phyloP scores from a whole-genome alignment of 2,113 vertebrate genomes.

The Delphinus delphis region DNA sequence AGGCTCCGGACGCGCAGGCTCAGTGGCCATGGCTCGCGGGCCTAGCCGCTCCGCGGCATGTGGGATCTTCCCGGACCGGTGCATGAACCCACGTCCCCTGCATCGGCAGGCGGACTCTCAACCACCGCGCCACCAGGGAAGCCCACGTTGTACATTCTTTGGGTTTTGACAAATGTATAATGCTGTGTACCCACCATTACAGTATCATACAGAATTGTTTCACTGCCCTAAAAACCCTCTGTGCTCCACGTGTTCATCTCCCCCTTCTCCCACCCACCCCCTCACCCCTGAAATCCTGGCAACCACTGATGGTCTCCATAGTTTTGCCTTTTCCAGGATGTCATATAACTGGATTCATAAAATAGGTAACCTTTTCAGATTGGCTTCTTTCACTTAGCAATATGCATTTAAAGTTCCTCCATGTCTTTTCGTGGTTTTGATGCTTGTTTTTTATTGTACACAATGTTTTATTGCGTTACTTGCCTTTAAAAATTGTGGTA shows the following conservation, averaged over 20 bases:
- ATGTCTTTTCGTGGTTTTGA: not conserved
- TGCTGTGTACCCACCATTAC: not conserved
- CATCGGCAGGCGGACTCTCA: no score
- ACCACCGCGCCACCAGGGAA: no score
- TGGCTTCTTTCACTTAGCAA: not conserved
- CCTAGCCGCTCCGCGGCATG: no score
- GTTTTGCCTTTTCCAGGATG: not conserved
- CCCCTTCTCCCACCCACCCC: not conserved
- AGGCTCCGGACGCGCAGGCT: no score
- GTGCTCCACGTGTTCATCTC: not conserved
- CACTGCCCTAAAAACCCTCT: not conserved
- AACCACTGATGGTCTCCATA: not conserved
- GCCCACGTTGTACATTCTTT: not conserved
- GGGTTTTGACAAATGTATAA: not conserved
- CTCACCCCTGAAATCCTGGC: not conserved
- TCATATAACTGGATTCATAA: not conserved
- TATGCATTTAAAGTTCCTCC: not conserved
- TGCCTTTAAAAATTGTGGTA: not conserved
- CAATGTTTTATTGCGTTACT: not conserved
- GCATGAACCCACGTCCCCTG: no score
- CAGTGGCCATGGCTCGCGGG: no score
- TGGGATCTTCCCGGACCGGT: no score
- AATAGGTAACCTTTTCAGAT: not conserved
- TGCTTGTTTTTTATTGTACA: not conserved
- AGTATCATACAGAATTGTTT: not conserved